Base-by-base conservation (phyloP, 2,888 invertebrate species). In the Tetropium fuscum region DNA sequence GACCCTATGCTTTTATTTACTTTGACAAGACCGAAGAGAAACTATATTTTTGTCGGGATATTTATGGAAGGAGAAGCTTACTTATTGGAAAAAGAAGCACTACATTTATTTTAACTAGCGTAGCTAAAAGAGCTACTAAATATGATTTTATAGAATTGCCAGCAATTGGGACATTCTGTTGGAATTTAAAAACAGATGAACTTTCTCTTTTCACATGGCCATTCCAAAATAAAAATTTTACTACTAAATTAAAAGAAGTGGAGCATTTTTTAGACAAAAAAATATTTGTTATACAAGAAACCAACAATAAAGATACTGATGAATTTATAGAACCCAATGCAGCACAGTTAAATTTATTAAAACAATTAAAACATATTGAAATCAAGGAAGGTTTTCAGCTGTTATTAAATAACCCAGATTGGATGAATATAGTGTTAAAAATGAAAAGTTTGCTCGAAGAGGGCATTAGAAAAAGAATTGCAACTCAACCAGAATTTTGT, bases 1-100 rank as follows among this genome's bases (percentile, higher is more conserved):
- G 97, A 1, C 97, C 97, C 19, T 96, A 90, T 82, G 88, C 94
- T 55, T 85, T 97, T 58, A 86, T 97, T 66, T 93, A 90, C 77
- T 92, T 87, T 77, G 86, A 91, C 74, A 87, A 85, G 74, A 45
- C 66, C 2, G 80, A 77, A 0, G 81, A 86, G 34, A 77, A 79
- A 8, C 70, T 97, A 32, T 94, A 91, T 84, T 95, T 97, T 81
- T 90, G 90, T 1, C 85, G 97, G 75, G 97, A 98, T 81, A 85
- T 86, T 67, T 88, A 94, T 77, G 97, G 97, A 27, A 85, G 97
- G 68, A 90, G 93, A 74, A 94, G 96, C 78, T 82, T 98, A 41
- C 81, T 97, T 32, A 80, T 91, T 41, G 85, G 88, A 69, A 80
- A 82, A 70, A 77, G 60, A 53, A 8, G 79, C 60, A 69, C 81